Base-by-base conservation (phyloP, 2,797 vertebrate species). In the Hippopotamyrus pictus region DNA sequence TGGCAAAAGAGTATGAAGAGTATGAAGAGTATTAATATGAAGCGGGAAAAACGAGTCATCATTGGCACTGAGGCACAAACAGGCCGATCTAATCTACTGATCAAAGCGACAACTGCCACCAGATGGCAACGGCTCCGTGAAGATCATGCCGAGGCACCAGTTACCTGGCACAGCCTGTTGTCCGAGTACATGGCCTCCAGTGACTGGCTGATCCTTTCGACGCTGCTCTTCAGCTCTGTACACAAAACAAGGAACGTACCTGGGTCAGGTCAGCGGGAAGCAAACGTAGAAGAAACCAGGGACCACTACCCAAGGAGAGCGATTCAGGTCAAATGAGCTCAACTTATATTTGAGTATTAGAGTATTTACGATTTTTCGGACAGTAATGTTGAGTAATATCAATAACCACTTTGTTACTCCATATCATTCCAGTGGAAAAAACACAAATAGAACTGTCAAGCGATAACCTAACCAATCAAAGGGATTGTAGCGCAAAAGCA, bases 151-250 rank as follows among this genome's bases (percentile, higher is more conserved):
- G n/a, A 44, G 22, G 50, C 46, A 87, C 84, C 29, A 19, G 90
- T 94, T 92, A 99, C 98, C 98, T 99, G 98, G 88, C 95, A 96
- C 91, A 99, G 96, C 84, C 94, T 96, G 92, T 97, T 97, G 93
- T 99, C 98, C 41, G 95, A 94, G 93, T 98, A 99, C 94, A 99
- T 97, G 91, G 96, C 95, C 90, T 98, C 96, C 0, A 99, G 94
- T 89, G 93, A 94, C 88, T 96, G 95, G 82, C 90, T 95, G 90
- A 96, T 95, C 91, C 92, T 93, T 90, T 95, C 93, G 88, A 99
- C 97, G 90, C 94, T 98, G 90, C 95, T 96, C 94, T 97, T 98
- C 88, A 99, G 94, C 92, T 97, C 98, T 41, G 50, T 54, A 19
- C 2, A 0, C 19, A 44, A 53, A 14, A 54, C 69, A 53, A 57